Base-by-base conservation (phyloP, 1,140 invertebrate species). In the Nephila pilipes region DNA sequence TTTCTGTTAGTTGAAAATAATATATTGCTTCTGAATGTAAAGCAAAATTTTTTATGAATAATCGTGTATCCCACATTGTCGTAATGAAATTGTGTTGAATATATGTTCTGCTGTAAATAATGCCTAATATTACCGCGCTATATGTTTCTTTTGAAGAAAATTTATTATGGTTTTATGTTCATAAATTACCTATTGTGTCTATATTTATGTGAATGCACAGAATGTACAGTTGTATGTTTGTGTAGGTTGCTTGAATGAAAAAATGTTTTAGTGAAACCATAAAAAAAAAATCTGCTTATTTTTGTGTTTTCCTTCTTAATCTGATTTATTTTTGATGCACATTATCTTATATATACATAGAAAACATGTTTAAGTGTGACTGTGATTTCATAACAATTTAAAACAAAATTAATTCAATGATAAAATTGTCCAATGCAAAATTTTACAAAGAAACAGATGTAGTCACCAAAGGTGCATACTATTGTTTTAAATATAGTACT, bases 211-310 rank as follows among this genome's bases (percentile, higher is more conserved):
- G 69, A 75, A 36, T 88, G 63, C 63, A 88, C 87, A 88, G 38
- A 75, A 69, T 89, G 87, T 89, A 89, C 87, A 89, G 87, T 89
- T 89, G 32, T 79, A 89, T 89, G 87, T 89, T 89, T 89, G 65
- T 89, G 69, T 89, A 89, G 65, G 46, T 89, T 89, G 87, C 87
- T 89, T 89, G 65, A 89, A 75, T 63, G 85, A 87, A 65, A 36
- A 81, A 81, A 20, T 60, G 69, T 75, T 75, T 75, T 75, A 32
- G 29, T 75, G 69, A 32, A 75, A 83, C 29, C 18, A 65, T 75
- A 32, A 75, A 75, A 32, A 75, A 75, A 75, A 75, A 18, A 32
- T 75, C 69, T 75, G 69, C 69, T 36, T 75, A 75, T 75, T 20
- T 32, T 32, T 20, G 32, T 18, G 69, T 36, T 18, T 75, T 32